Evolutionary conservation across 2,797 vertebrate genomes (phyloP).

Genomic region (Pipistrellus nathusii): DNA sequence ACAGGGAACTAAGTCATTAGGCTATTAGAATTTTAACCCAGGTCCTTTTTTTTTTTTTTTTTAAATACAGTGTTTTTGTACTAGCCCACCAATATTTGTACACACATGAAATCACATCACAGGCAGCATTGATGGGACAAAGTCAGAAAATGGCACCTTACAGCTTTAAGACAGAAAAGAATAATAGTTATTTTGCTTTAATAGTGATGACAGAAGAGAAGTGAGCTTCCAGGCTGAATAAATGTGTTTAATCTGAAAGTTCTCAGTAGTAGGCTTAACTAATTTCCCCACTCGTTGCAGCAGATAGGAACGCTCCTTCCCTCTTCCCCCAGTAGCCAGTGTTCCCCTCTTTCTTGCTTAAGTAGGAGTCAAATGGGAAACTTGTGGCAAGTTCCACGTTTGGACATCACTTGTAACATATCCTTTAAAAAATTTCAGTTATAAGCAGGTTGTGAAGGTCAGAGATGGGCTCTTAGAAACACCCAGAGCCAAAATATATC

Average conservation of each 20-base stretch:
- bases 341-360: neutral
- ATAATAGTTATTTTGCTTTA: slow-evolving; percentile 20
- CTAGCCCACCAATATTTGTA: slow-evolving; percentile 36
- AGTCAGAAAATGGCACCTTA: neutral
- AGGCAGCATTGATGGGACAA: neutral
- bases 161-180: slow-evolving; percentile 5
- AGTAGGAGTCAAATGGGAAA: slow-evolving; percentile 48
- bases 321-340: neutral
- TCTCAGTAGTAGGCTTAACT: slow-evolving; percentile 21
- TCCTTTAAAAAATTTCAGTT: slow-evolving; percentile 32
- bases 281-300: neutral
- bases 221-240: neutral
- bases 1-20: neutral
- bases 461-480: slow-evolving; percentile 26
- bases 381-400: slow-evolving; percentile 39
- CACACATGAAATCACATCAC: neutral
- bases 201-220: neutral
- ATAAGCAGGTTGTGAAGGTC: slow-evolving; percentile 26
- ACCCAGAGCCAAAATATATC: slow-evolving; percentile 12
- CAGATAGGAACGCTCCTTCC: neutral
- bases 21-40: slow-evolving; percentile 23
- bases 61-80: neutral
- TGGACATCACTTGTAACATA: slow-evolving; percentile 37
- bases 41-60: slow-evolving; percentile 18
- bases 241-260: slow-evolving; percentile 45